Percentiles rank a stretch among this genome's conserved stretches.
These are phyloP conservation scores for Otolemur crassicaudatus DNA, from an alignment of 2,797 vertebrate genomes.

Conservation along the genomic window DNA sequence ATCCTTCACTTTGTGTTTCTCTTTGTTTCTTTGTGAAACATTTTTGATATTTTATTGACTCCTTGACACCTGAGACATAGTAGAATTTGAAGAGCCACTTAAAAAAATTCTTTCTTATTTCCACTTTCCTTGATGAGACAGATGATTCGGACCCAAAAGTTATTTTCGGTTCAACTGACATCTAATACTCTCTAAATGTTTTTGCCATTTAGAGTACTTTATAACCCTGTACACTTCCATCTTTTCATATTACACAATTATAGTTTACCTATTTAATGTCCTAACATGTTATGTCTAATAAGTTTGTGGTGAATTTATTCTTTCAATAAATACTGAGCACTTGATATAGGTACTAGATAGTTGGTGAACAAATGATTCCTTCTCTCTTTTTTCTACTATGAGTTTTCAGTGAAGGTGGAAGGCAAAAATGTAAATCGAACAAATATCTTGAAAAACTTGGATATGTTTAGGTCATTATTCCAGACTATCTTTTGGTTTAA, in stretches of 20 bases:
- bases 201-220: not conserved
- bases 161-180: not conserved
- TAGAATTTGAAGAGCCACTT: not conserved
- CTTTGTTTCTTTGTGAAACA: constrained; percentile 29
- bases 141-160: not conserved
- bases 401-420: not conserved
- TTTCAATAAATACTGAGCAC: not conserved
- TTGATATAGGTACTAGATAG: not conserved
- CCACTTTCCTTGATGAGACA: not conserved
- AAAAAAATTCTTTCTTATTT: not conserved
- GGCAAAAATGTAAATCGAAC: not conserved
- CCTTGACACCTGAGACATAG: not conserved
- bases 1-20: not conserved
- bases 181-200: not conserved
- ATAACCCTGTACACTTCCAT: not conserved
- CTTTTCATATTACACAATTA: not conserved
- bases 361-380: not conserved
- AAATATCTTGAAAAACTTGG: not conserved
- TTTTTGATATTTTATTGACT: constrained; percentile 13
- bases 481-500: not conserved
- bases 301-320: not conserved
- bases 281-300: not conserved
- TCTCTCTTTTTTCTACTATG: not conserved
- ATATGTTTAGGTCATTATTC: not conserved
- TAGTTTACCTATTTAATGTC: not conserved